A percentile compares a stretch with the other conserved stretches of the same genome.
Conservation (phyloP, 2,797 vertebrate genomes). For the Catostomus latipinnis region DNA sequence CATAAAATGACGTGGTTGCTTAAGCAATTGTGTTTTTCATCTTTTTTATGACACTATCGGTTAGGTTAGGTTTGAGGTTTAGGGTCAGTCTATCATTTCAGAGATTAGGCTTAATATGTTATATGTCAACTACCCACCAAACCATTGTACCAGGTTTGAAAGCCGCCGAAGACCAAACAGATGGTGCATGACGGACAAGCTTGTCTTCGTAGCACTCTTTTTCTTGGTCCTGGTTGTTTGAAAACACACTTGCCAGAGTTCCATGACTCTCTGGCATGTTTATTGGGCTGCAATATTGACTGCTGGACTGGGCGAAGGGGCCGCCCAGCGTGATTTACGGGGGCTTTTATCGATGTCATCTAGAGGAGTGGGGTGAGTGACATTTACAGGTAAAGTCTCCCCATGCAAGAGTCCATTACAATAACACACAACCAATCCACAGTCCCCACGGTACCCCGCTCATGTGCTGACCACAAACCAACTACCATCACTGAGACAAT, state of each 20-base stretch:
- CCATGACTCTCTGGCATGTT: slow-evolving; percentile 55
- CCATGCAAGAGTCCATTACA: slow-evolving; percentile 59
- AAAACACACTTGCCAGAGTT: slow-evolving; percentile 38
- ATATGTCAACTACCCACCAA: too few species aligned
- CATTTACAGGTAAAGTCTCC: slow-evolving; percentile 67
- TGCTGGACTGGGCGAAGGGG: slow-evolving; percentile 46
- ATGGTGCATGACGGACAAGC: not conserved
- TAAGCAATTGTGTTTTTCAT: too few species aligned
- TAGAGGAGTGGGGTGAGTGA: slow-evolving; percentile 63
- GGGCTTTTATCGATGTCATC: slow-evolving; percentile 67
- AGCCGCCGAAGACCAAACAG: not conserved
- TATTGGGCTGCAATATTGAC: slow-evolving; percentile 62
- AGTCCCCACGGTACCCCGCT: not conserved
- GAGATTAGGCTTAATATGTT: too few species aligned
- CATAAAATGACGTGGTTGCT: too few species aligned
- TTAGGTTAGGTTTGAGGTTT: too few species aligned
- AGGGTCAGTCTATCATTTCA: too few species aligned
- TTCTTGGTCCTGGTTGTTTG: slow-evolving; percentile 12
- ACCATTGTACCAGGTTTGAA: not conserved
- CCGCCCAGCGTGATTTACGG: slow-evolving; percentile 59
- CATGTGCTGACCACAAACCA: slow-evolving; percentile 47
- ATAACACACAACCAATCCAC: slow-evolving; percentile 56
- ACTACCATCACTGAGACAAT: slow-evolving; percentile 36
- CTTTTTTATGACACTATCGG: too few species aligned
- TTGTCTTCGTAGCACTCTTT: not conserved